Evolutionary conservation across 2,888 invertebrate genomes (phyloP), one percentile per base, ranked within the genome.

Genomic region (Limnephilus auricula): DNA sequence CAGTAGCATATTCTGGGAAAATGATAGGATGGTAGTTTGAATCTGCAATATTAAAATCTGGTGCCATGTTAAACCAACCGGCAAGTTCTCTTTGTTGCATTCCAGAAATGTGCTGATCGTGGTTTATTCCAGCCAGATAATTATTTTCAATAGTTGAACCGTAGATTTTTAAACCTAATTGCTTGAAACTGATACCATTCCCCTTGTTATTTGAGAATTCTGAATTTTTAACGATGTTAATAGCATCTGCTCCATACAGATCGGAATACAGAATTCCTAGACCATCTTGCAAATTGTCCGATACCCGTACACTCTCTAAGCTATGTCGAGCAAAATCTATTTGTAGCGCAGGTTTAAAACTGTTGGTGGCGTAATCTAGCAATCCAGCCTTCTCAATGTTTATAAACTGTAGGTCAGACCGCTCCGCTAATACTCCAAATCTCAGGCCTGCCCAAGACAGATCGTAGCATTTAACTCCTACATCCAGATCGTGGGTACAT

Each of bases 381-480:
- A 99, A 96, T 0, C 99, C 99, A 9, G 99, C 99, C 94, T 97
- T 97, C 95, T 99, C 99, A 84, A 99, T 97, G 2, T 98, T 98
- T 10, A 99, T 96, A 93, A 97, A 98, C 94, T 99, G 98, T 92
- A 99, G 96, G 94, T 98, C 98, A 32, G 98, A 97, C 93, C 98
- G 96, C 94, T 98, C 98, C 0, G 99, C 98, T 90, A 99, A 96
- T 90, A 98, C 98, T 80, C 99, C 98, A 93, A 99, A 97, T 93
- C 99, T 96, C 0, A 99, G 95, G 0, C 99, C 99, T 0, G 99
- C 99, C 99, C 99, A 99, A 78, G 98, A 98, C 0, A 98, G 98
- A 94, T 98, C 98, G 93, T 98, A 98, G 94, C 99, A 99, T 93
- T 98, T 96, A 79, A 99, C 96, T 0, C 99, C 98, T 18, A 99